These are phyloP conservation scores for Dendrolimus punctatus DNA, from an alignment of 1,140 invertebrate species.

Conservation along the genomic window DNA sequence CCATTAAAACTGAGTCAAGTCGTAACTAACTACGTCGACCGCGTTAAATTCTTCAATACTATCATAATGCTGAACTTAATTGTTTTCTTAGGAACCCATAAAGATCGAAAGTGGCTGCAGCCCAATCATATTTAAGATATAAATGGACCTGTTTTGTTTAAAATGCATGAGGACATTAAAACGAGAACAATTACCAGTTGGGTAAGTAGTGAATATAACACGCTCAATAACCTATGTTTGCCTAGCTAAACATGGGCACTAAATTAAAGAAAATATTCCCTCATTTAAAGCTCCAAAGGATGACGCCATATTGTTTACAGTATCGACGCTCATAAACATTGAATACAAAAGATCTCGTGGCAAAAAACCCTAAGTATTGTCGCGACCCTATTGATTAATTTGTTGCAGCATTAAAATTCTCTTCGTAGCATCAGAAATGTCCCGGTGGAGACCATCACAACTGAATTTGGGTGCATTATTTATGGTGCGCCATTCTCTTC, in stretches of 20 bases:
- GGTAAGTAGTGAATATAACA: conserved; percentile 4
- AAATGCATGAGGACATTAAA: conserved; percentile 34
- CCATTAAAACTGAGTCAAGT: conserved; percentile 54
- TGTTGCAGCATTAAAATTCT: conserved; percentile 50
- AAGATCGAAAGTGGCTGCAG: conserved; percentile 52
- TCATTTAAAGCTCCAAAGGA: not conserved
- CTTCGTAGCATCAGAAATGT: conserved; percentile 41
- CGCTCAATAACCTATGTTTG: conserved; percentile 1
- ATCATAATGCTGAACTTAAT: conserved; percentile 66
- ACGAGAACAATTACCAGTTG: conserved; percentile 29
- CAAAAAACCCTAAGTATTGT: conserved; percentile 35
- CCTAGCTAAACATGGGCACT: conserved; percentile 3
- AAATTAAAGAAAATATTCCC: conserved; percentile 6
- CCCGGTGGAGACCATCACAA: conserved; percentile 33
- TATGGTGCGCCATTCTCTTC: conserved; percentile 62
- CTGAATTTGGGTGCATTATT: conserved; percentile 58
- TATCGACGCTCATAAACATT: conserved; percentile 21
- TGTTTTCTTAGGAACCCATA: conserved; percentile 64
- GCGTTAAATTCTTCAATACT: conserved; percentile 66
- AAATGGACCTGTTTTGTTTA: conserved; percentile 27
- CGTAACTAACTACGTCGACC: conserved; percentile 49
- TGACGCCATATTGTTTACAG: conserved; percentile 9
- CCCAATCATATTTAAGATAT: conserved; percentile 36
- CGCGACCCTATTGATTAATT: conserved; percentile 53
- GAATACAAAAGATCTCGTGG: conserved; percentile 17